phyloP scores from a whole-genome alignment of 23 tunicate species.

The Aplidium turbinatum region DNA sequence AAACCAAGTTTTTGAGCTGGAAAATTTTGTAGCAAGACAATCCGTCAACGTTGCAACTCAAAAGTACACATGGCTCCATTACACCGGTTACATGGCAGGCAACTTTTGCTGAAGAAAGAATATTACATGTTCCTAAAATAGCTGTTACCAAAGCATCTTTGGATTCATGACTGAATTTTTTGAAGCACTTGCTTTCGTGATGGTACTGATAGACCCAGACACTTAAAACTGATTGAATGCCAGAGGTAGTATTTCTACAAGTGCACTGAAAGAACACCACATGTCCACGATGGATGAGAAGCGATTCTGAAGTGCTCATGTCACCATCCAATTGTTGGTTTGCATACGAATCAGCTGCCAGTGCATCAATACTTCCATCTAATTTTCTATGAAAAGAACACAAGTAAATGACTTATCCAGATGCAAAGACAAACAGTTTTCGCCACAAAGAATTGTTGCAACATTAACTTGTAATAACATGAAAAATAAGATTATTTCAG shows the following conservation, averaged over 20 bases:
- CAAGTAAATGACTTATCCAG: neutral
- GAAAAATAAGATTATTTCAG: no score
- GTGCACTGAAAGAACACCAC: neutral
- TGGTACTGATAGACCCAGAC: neutral
- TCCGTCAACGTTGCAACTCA: neutral
- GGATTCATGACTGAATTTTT: neutral
- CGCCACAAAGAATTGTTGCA: neutral
- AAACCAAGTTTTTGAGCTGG: neutral
- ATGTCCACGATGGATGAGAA: conserved; percentile 14
- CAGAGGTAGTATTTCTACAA: neutral
- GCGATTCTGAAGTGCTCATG: no score
- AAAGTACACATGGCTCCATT: conserved; percentile 28
- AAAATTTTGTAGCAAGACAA: neutral
- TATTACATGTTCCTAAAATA: conserved; percentile 8
- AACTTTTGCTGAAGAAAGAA: neutral
- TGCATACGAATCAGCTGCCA: no score
- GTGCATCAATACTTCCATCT: no score
- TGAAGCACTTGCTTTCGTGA: neutral
- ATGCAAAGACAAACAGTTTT: no score
- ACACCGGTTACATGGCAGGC: conserved; percentile 18
- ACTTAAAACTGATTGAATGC: neutral
- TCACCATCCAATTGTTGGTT: no score
- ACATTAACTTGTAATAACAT: neutral
- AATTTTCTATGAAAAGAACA: neutral
- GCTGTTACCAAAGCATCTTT: neutral